phyloP scores from a whole-genome alignment of 2,113 vertebrate species.

The Toxotes jaculatrix region DNA sequence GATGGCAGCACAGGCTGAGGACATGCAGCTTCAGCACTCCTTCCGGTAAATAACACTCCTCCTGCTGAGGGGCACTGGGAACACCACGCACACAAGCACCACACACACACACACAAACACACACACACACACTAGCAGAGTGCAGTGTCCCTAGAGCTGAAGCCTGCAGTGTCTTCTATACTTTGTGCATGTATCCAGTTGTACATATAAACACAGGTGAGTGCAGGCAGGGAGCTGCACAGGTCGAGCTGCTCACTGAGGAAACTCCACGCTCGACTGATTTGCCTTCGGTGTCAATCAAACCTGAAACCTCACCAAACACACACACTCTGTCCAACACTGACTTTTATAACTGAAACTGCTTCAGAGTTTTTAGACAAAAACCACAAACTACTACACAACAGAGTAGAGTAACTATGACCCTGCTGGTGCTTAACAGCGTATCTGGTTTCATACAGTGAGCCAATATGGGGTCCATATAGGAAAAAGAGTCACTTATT shows the following conservation, averaged over 20 bases:
- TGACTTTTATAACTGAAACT: not conserved
- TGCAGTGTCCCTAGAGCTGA: slow-evolving; percentile 3
- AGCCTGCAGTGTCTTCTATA: not conserved
- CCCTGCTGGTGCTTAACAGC: not conserved
- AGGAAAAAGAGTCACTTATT: not conserved
- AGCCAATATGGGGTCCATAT: too few species aligned
- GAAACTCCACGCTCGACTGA: too few species aligned
- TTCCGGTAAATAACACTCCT: slow-evolving; percentile 62
- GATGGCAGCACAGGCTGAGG: slow-evolving; percentile 61
- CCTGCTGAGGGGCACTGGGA: slow-evolving; percentile 29
- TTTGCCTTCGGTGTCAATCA: not conserved
- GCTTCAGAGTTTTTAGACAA: too few species aligned
- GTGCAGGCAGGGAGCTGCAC: not conserved
- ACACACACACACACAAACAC: slow-evolving; percentile 31
- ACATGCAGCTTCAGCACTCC: slow-evolving; percentile 73
- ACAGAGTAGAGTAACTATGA: too few species aligned
- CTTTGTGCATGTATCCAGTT: not conserved
- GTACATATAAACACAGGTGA: not conserved
- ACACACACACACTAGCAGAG: slow-evolving; percentile 2
- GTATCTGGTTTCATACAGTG: too few species aligned
- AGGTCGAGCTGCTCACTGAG: not conserved
- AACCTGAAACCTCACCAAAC: not conserved
- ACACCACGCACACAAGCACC: slow-evolving; percentile 10
- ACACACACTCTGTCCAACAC: not conserved
- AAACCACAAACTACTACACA: too few species aligned